A percentile compares a stretch with the other conserved stretches of the same genome.
phyloP scores from a whole-genome alignment of 1,140 invertebrate species.

The Teleogryllus occipitalis region DNA sequence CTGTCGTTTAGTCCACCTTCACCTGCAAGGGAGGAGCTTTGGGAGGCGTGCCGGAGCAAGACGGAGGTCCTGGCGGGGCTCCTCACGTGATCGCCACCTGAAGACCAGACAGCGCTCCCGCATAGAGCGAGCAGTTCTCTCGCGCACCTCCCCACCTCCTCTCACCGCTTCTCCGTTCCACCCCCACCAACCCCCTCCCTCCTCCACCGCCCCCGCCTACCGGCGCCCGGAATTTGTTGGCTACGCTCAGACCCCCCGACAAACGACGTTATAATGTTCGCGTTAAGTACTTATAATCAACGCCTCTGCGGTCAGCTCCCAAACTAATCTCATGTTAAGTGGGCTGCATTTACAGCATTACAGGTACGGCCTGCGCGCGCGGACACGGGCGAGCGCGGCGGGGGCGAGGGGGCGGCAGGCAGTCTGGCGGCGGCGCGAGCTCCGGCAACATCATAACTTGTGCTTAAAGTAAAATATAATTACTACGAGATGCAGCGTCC shows the following conservation, averaged over 20 bases:
- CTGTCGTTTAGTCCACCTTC: too few relatives aligned
- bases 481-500: background rate
- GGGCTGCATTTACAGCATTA: background rate
- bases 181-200: too few relatives aligned
- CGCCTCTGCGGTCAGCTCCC: slow-evolving; percentile 1
- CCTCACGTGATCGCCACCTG: too few relatives aligned
- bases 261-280: background rate
- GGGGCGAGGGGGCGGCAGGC: too few relatives aligned
- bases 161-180: background rate
- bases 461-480: background rate
- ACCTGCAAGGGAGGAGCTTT: too few relatives aligned
- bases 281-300: background rate
- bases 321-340: background rate
- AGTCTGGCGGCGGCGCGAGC: background rate
- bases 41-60: too few relatives aligned
- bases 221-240: background rate
- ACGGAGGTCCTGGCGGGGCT: too few relatives aligned
- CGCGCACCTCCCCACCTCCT: background rate
- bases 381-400: background rate
- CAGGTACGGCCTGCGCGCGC: background rate
- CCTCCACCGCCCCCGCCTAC: too few relatives aligned
- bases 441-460: background rate
- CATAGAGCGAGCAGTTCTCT: too few relatives aligned
- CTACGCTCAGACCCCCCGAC: background rate
- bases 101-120: too few relatives aligned